These are phyloP conservation scores for Campaea margaritaria DNA, from an alignment of 2,888 invertebrate genomes.

Conservation along the genomic window DNA sequence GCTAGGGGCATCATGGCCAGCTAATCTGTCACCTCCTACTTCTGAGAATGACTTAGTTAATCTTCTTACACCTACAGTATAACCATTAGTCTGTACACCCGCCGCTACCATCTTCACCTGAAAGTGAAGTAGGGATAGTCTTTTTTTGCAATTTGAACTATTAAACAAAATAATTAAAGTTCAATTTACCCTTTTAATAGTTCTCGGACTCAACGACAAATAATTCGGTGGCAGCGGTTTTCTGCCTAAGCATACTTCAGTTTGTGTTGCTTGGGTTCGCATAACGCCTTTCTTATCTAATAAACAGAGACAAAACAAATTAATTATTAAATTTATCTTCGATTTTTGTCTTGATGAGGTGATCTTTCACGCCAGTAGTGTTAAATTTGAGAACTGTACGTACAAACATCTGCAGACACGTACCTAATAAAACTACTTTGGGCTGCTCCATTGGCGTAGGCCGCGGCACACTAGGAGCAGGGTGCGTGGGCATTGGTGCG, in stretches of 20 bases:
- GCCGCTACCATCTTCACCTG: conserved; percentile 95
- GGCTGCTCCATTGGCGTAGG: conserved; percentile 75
- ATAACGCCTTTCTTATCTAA: conserved; percentile 93
- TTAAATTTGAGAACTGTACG: too few species aligned
- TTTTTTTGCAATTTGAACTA: background rate
- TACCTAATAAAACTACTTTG: conserved; percentile 86
- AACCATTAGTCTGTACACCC: conserved; percentile 95
- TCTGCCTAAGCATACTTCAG: conserved; percentile 90
- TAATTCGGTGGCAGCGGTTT: conserved; percentile 89
- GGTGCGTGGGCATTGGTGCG: conserved; percentile 66
- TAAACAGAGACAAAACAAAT: conserved; percentile 47
- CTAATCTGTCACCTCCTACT: conserved; percentile 82
- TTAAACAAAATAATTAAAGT: background rate
- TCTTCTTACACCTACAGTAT: conserved; percentile 86
- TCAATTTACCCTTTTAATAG: conserved; percentile 89
- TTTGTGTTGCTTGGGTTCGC: conserved; percentile 97
- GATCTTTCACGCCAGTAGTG: background rate
- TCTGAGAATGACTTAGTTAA: conserved; percentile 94
- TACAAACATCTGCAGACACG: conserved; percentile 34
- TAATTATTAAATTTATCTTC: too few species aligned
- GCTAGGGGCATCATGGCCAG: conserved; percentile 62
- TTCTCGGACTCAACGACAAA: conserved; percentile 91
- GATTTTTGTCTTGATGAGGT: too few species aligned
- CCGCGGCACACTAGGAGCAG: conserved; percentile 56
- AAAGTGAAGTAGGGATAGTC: conserved; percentile 31